Percentiles rank a stretch among this genome's conserved stretches.
phyloP scores from a whole-genome alignment of 2,797 vertebrate genomes.

The Adrianichthys oophorus region DNA sequence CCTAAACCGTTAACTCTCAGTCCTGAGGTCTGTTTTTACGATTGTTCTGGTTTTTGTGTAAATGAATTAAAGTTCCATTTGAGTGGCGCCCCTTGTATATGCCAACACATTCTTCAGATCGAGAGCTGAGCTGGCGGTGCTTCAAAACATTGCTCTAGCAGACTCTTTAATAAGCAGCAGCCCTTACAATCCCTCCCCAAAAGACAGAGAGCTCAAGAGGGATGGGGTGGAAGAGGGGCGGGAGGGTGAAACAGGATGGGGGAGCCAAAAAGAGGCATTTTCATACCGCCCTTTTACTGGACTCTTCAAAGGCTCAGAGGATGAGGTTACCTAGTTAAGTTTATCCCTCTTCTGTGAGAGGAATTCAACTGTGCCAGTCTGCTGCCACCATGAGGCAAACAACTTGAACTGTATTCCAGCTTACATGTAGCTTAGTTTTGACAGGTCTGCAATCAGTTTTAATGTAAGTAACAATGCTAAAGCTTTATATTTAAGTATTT shows the following conservation, averaged over 20 bases:
- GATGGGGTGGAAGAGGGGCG: neutral
- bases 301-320: constrained; percentile 63
- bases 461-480: too few relatives aligned
- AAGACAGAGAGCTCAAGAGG: constrained; percentile 29
- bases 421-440: neutral
- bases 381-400: constrained; percentile 67
- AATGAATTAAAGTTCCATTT: constrained; percentile 78
- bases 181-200: constrained; percentile 57
- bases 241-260: neutral
- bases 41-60: constrained; percentile 71
- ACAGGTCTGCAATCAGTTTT: neutral
- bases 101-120: constrained; percentile 79
- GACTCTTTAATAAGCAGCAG: constrained; percentile 70
- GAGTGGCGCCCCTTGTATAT: constrained; percentile 77
- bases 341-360: constrained; percentile 15
- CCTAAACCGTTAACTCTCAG: constrained; percentile 61
- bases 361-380: constrained; percentile 36
- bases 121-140: constrained; percentile 68
- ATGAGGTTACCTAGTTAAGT: constrained; percentile 64
- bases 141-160: constrained; percentile 73
- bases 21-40: constrained; percentile 69
- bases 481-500: too few relatives aligned
- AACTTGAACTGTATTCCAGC: constrained; percentile 6
- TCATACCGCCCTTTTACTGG: constrained; percentile 63
- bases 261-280: constrained; percentile 40